These are phyloP conservation scores for Bombus impatiens DNA, from an alignment of 1,140 invertebrate species.

Conservation along the genomic window DNA sequence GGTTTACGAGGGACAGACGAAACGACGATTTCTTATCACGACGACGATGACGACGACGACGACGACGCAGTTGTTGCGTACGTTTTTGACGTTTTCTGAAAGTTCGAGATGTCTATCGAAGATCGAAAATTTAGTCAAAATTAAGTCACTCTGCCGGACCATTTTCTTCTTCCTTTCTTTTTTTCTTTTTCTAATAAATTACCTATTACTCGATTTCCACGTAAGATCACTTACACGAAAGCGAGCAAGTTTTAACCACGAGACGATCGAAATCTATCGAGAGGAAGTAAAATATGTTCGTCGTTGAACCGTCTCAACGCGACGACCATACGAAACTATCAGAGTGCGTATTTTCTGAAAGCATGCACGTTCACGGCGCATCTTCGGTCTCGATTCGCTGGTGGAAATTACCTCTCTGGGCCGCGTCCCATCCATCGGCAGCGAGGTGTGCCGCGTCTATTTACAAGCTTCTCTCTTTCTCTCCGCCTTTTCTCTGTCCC, in stretches of 20 bases:
- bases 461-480: slow-evolving; percentile 66
- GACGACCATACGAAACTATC: not conserved
- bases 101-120: too few species aligned
- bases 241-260: not conserved
- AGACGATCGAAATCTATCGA: not conserved
- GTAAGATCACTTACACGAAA: too few species aligned
- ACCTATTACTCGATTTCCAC: not conserved
- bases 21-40: too few species aligned
- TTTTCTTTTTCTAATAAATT: too few species aligned
- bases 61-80: too few species aligned
- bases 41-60: too few species aligned
- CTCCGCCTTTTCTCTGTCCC: slow-evolving; percentile 59
- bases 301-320: not conserved
- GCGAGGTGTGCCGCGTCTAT: slow-evolving; percentile 36
- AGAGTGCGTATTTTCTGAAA: slow-evolving; percentile 19
- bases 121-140: too few species aligned
- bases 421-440: slow-evolving; percentile 41
- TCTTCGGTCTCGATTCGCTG: slow-evolving; percentile 35
- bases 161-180: not conserved
- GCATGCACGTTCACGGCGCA: not conserved
- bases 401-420: slow-evolving; percentile 44
- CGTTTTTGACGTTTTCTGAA: too few species aligned
- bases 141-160: too few species aligned
- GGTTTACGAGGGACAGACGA: fast-evolving
- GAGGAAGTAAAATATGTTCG: not conserved